Evolutionary conservation across 2,888 invertebrate species (phyloP).

Genomic region (Dugesia japonica): DNA sequence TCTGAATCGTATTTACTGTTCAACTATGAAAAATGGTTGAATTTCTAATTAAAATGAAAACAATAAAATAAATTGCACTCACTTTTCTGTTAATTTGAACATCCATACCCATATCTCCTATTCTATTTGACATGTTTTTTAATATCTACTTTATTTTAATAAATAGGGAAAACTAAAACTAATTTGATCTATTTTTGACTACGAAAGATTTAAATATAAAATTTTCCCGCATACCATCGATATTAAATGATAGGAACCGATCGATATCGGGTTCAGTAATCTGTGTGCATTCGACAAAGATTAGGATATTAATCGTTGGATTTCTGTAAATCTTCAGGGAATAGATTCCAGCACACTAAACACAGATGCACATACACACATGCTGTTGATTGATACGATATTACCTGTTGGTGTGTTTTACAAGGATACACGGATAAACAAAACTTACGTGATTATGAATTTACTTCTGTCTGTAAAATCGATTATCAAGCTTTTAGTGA

Average conservation of each 20-base stretch:
- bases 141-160: not conserved
- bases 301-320: not conserved
- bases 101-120: slow-evolving; percentile 33
- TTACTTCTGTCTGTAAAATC: no score
- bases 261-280: not conserved
- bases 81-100: slow-evolving; percentile 33
- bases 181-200: not conserved
- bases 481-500: no score
- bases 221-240: not conserved
- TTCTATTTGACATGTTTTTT: slow-evolving; percentile 32
- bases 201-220: not conserved
- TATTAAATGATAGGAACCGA: not conserved
- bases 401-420: not conserved
- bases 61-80: not conserved
- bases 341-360: not conserved
- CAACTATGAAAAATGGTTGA: slow-evolving; percentile 61
- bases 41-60: not conserved
- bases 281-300: not conserved
- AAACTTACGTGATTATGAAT: no score
- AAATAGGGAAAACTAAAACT: slow-evolving; percentile 1
- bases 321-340: not conserved
- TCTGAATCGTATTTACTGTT: slow-evolving; percentile 91
- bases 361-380: not conserved
- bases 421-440: not conserved
- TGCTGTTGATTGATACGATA: not conserved